A percentile compares a stretch with the other conserved stretches of the same genome.
Conservation (phyloP, 2,888 invertebrate genomes). For the Spodoptera picta region DNA sequence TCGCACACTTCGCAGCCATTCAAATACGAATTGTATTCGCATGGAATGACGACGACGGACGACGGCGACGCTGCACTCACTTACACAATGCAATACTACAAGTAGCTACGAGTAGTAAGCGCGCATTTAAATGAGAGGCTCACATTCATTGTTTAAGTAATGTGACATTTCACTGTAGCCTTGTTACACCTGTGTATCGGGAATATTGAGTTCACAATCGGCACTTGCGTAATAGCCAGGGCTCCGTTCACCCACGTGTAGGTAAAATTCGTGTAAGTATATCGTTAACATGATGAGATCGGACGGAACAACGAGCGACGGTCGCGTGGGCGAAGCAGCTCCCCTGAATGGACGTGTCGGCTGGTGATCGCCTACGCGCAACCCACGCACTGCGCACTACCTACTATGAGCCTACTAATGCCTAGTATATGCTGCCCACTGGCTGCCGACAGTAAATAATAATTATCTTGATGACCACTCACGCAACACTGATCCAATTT, state of each 20-base stretch:
- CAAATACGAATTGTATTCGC: constrained; percentile 83
- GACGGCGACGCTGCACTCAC: constrained; percentile 36
- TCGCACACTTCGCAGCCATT: constrained; percentile 67
- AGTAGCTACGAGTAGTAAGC: constrained; percentile 53
- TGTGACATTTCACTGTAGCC: constrained; percentile 49
- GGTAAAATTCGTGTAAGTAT: constrained; percentile 66
- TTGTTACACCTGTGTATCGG: constrained; percentile 47
- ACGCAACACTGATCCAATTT: constrained; percentile 68
- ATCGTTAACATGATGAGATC: constrained; percentile 74
- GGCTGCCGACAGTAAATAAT: constrained; percentile 61
- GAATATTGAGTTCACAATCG: constrained; percentile 41
- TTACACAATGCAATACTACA: constrained; percentile 69
- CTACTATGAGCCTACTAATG: constrained; percentile 58
- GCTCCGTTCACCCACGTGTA: constrained; percentile 60
- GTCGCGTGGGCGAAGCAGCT: constrained; percentile 71
- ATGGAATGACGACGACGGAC: constrained; percentile 61
- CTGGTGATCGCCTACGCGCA: constrained; percentile 71
- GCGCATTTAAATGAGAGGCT: constrained; percentile 61
- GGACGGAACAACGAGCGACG: constrained; percentile 65
- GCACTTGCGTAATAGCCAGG: constrained; percentile 55
- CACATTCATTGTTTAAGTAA: constrained; percentile 57
- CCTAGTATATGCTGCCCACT: constrained; percentile 54
- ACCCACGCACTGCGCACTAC: constrained; percentile 54
- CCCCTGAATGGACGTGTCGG: constrained; percentile 81
- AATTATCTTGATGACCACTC: constrained; percentile 72